These are phyloP conservation scores for Thalassophryne amazonica DNA, from an alignment of 2,797 vertebrate species.

Conservation along the genomic window DNA sequence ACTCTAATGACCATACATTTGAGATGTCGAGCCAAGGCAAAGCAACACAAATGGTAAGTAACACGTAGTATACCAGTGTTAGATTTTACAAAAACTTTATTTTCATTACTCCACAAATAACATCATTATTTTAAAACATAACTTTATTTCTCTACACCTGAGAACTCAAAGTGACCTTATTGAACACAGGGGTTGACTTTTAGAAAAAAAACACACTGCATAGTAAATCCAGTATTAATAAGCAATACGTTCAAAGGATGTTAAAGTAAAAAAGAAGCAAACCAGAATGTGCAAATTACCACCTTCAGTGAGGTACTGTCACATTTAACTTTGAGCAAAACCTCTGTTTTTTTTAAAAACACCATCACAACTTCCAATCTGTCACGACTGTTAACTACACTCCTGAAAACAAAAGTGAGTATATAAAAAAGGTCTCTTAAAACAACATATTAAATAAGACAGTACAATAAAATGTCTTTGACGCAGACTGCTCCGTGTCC, in stretches of 20 bases:
- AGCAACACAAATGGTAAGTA: constrained; percentile 2
- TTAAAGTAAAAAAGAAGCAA: neutral
- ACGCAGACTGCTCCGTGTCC: too few species aligned
- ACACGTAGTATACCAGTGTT: too few species aligned
- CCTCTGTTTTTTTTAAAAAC: too few species aligned
- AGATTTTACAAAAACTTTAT: too few species aligned
- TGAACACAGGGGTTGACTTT: neutral
- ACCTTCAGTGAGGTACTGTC: neutral
- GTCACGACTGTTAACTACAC: too few species aligned
- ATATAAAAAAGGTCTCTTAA: too few species aligned
- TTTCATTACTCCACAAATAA: neutral
- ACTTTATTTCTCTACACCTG: neutral
- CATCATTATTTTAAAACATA: neutral
- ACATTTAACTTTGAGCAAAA: neutral
- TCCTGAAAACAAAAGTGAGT: too few species aligned
- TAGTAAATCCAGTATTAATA: neutral
- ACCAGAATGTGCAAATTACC: neutral
- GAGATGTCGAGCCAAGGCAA: neutral
- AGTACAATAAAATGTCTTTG: too few species aligned
- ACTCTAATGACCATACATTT: too few species aligned
- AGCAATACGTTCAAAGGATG: constrained; percentile 1
- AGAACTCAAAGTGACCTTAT: too few species aligned
- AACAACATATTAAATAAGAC: too few species aligned
- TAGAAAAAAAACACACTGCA: neutral
- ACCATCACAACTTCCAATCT: too few species aligned